Percentiles rank a stretch among this genome's conserved stretches.
Evolutionary conservation across 2,113 vertebrate genomes (phyloP).

Genomic region (Gobiocypris rarus): DNA sequence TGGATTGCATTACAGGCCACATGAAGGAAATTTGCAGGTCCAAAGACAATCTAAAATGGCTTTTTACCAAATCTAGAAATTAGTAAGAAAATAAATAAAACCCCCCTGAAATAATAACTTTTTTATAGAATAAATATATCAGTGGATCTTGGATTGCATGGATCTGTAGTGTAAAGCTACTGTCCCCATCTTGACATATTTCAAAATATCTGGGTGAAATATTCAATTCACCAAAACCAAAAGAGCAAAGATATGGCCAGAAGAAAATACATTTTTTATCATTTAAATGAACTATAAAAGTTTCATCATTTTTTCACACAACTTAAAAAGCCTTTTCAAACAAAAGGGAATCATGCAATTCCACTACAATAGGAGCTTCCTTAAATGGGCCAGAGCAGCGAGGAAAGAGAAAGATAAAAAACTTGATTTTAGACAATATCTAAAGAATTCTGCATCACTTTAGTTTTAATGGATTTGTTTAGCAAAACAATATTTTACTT

Average conservation of each 20-base stretch:
- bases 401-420: neutral
- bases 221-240: conserved; percentile 7
- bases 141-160: neutral
- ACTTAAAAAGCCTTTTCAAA: neutral
- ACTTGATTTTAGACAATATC: neutral
- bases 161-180: too few relatives aligned
- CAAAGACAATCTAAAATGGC: neutral
- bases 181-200: too few relatives aligned
- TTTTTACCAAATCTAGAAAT: neutral
- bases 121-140: neutral
- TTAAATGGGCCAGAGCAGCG: neutral
- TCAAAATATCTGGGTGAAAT: neutral
- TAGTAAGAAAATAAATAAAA: too few relatives aligned
- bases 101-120: neutral
- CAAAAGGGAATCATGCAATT: neutral
- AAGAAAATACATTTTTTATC: neutral
- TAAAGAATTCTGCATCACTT: conserved; percentile 14
- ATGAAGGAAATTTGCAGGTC: neutral
- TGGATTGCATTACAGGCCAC: neutral
- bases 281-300: neutral
- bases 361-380: neutral
- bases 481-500: neutral
- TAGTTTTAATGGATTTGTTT: conserved; percentile 7
- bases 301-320: neutral
- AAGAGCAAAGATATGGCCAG: neutral